Evolutionary conservation across 1,140 invertebrate genomes (phyloP), one percentile per base, ranked within the genome.

Genomic region (Papilio dardanus): DNA sequence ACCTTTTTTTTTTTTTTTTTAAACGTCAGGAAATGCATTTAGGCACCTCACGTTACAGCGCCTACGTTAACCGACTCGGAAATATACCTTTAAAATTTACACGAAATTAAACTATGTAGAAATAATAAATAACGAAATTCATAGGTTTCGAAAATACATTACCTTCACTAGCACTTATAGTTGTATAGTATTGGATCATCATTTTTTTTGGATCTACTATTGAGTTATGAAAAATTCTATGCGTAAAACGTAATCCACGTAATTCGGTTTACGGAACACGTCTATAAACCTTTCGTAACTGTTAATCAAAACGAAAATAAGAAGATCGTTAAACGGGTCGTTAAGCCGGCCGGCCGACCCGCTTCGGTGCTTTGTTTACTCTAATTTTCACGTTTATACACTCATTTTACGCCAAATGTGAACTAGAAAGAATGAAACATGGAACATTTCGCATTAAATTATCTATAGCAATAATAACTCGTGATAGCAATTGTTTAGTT

Each of bases 201-300:
- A 3, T 28, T 24, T 12, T 19, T 58, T 58, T 62, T 3, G 54
- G 12, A 62, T 3, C 12, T 28, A 4, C 24, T 28, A 62, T 62
- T 62, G 21, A 62, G 30, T 21, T 28, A 30, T 62, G 28, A 14
- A n/a, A 62, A 58, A 21, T 28, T 12, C 21, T 28, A 62, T n/a
- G 24, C 24, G 54, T 62, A 14, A 4, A 28, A 62, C 54, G 54
- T 62, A 77, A 76, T 77, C 66, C 71, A 77, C 78, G 78, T 79
- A 84, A 86, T 62, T 76, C 79, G 78, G 80, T 81, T 79, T 81
- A 77, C 82, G 79, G 80, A 82, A 81, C 77, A 66, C 21, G 35
- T 12, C 77, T 58, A 77, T 83, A 82, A 85, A 85, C 74, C 77
- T 81, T 77, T 78, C 77, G 79, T 78, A 83, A 83, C 75, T 74